Conservation (phyloP, 2,888 invertebrate species). For the Tubulanus polymorphus region DNA sequence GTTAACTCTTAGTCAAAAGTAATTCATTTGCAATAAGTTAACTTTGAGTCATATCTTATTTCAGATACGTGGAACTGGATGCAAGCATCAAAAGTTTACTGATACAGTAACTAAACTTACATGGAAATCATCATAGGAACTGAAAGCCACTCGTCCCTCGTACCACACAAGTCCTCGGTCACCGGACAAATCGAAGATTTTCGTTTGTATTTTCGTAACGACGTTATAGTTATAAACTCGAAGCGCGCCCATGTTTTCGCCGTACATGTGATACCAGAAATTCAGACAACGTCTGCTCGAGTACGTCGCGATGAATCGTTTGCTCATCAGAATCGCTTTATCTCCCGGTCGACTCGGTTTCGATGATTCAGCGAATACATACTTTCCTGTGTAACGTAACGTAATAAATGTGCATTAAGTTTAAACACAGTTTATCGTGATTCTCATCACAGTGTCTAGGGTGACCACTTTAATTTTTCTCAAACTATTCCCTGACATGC, state of each 20-base stretch:
- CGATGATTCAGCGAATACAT: conserved; percentile 61
- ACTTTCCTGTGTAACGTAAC: conserved; percentile 30
- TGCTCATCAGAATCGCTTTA: conserved; percentile 55
- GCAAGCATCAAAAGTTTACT: too few species aligned
- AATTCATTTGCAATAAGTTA: too few species aligned
- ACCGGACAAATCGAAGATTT: conserved; percentile 5
- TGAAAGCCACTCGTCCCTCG: conserved; percentile 14
- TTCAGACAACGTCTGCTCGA: conserved; percentile 34
- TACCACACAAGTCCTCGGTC: conserved; percentile 6
- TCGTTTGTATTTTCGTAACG: background rate
- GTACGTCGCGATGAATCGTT: conserved; percentile 17
- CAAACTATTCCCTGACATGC: too few species aligned
- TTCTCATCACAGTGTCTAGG: too few species aligned
- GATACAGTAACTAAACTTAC: too few species aligned
- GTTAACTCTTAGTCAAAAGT: too few species aligned
- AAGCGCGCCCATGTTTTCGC: conserved; percentile 27
- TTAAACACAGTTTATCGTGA: too few species aligned
- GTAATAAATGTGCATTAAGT: too few species aligned
- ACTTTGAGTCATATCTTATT: too few species aligned
- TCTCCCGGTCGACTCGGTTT: conserved; percentile 61
- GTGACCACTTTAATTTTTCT: too few species aligned
- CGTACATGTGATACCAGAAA: conserved; percentile 47
- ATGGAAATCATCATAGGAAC: too few species aligned
- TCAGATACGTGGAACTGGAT: too few species aligned
- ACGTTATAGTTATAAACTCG: conserved; percentile 25